Conservation (phyloP, 2,113 vertebrate species). For the Syrrhaptes paradoxus region DNA sequence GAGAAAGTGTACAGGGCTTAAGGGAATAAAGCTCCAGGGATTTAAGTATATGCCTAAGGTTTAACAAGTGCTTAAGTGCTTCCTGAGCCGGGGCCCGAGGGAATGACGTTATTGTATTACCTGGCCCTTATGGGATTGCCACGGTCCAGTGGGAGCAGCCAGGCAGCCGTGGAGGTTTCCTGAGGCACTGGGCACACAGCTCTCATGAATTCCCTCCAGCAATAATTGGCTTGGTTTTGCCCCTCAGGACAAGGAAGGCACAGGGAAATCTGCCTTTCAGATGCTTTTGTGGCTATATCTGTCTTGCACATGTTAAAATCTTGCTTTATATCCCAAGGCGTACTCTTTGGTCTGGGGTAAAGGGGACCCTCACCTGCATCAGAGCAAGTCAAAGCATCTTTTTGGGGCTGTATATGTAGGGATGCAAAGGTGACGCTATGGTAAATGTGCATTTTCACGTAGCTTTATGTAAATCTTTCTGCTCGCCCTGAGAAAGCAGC, state of each 20-base stretch:
- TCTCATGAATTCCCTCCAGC: background rate
- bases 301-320: background rate
- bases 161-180: background rate
- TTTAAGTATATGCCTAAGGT: background rate
- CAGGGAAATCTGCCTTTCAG: background rate
- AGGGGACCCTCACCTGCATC: rapidly evolving
- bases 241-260: background rate
- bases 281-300: background rate
- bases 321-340: background rate
- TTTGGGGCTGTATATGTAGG: background rate
- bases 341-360: background rate
- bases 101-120: background rate
- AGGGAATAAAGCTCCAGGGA: background rate
- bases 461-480: background rate
- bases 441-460: background rate
- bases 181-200: rapidly evolving
- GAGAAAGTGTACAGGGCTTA: rapidly evolving
- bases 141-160: background rate
- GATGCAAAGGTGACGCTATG: background rate
- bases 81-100: background rate
- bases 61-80: background rate
- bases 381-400: background rate
- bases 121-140: background rate
- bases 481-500: background rate
- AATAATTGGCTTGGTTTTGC: background rate